Evolutionary conservation across 2,888 invertebrate species (phyloP).

Genomic region (Sclerodermus sp.): DNA sequence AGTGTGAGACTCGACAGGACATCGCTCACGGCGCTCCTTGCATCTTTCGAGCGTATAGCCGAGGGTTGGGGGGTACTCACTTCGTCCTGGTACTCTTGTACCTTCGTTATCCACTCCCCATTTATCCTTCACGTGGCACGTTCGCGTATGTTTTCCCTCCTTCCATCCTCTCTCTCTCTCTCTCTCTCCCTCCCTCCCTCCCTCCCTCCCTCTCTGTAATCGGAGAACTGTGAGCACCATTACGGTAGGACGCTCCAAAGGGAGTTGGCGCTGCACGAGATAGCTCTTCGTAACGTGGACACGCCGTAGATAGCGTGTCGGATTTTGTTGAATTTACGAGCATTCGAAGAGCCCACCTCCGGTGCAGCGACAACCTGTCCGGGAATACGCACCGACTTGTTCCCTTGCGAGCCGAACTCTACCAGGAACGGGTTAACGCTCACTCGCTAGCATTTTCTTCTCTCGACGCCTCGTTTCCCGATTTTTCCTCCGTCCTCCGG

Average conservation of each 20-base stretch:
- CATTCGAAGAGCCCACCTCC: slow-evolving; percentile 15
- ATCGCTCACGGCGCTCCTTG: slow-evolving; percentile 49
- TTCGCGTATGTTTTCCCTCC: slow-evolving; percentile 23
- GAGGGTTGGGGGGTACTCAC: slow-evolving; percentile 35
- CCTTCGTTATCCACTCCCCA: too few species aligned
- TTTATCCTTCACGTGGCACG: slow-evolving; percentile 16
- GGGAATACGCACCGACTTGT: neutral
- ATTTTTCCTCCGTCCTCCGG: too few species aligned
- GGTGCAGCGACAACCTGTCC: slow-evolving; percentile 11
- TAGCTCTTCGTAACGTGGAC: slow-evolving; percentile 13
- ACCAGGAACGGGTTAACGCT: too few species aligned
- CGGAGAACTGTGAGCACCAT: slow-evolving; percentile 46
- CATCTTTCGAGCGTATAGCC: slow-evolving; percentile 17
- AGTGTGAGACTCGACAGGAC: slow-evolving; percentile 41
- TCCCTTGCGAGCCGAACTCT: too few species aligned
- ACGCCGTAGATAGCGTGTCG: slow-evolving; percentile 8
- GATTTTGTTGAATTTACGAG: slow-evolving; percentile 23
- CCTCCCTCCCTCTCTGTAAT: slow-evolving; percentile 38
- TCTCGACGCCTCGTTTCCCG: too few species aligned
- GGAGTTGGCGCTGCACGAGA: slow-evolving; percentile 21
- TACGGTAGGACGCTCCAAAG: slow-evolving; percentile 29
- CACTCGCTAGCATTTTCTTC: too few species aligned
- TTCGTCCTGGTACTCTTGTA: slow-evolving; percentile 31
- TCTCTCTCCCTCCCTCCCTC: slow-evolving; percentile 9
- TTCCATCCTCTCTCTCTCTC: slow-evolving; percentile 13